These are phyloP conservation scores for Nasua narica DNA, from an alignment of 2,797 vertebrate species.

Conservation along the genomic window DNA sequence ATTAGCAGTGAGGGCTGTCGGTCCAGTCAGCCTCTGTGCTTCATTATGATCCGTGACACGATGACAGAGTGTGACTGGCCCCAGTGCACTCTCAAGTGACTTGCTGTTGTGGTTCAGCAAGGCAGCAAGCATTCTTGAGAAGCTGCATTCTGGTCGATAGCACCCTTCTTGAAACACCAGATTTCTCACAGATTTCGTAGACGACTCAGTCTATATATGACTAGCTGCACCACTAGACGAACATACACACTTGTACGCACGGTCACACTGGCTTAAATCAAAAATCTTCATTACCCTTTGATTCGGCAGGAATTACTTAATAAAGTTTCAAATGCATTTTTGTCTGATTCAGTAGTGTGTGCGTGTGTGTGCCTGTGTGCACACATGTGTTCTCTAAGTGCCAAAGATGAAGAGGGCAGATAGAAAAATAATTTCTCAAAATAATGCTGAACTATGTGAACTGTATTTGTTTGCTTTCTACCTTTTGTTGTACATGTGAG, in stretches of 20 bases:
- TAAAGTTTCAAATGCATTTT: not conserved
- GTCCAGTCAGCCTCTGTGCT: not conserved
- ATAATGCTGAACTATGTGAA: not conserved
- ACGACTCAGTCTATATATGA: not conserved
- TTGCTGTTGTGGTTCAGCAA: not conserved
- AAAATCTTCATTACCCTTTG: constrained; percentile 1
- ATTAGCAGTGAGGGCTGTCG: not conserved
- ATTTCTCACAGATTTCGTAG: not conserved
- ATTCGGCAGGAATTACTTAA: not conserved
- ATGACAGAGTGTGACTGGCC: constrained; percentile 49
- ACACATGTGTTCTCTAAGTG: not conserved
- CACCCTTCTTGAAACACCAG: not conserved
- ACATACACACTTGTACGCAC: not conserved
- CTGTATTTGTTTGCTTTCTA: not conserved
- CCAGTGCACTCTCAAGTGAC: not conserved
- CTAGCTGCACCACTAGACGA: not conserved
- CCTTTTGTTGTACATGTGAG: not conserved
- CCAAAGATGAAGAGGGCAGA: not conserved
- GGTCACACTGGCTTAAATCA: not conserved
- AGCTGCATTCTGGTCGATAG: not conserved
- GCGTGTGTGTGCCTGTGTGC: not conserved
- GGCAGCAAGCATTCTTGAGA: constrained; percentile 6
- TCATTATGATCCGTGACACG: constrained; percentile 13
- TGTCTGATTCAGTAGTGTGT: not conserved
- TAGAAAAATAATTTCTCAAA: not conserved